These are phyloP conservation scores for Holocentrus rufus DNA, from an alignment of 2,797 vertebrate genomes.

Conservation along the genomic window DNA sequence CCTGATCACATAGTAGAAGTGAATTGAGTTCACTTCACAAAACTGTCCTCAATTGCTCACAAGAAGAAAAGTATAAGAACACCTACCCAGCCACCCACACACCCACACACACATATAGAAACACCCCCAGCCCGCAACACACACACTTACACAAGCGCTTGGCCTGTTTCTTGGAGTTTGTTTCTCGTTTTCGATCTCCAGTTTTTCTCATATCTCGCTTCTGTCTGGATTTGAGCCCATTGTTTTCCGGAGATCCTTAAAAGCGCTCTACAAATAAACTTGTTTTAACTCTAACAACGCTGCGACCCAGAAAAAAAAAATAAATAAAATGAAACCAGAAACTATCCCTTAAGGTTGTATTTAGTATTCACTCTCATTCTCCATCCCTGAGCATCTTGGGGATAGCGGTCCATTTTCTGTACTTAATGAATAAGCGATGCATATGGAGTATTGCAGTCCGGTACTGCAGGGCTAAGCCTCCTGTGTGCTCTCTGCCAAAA, in stretches of 20 bases:
- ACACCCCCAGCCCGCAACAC: no score
- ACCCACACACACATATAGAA: conserved; percentile 19
- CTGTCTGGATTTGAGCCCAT: conserved; percentile 14
- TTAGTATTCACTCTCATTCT: conserved; percentile 23
- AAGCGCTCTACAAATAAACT: background rate
- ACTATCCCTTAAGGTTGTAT: background rate
- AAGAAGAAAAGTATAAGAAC: no score
- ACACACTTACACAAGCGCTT: conserved; percentile 49
- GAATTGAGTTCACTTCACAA: no score
- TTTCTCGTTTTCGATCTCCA: conserved; percentile 6
- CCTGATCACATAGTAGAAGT: no score
- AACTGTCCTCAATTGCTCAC: no score
- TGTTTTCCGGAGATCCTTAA: background rate
- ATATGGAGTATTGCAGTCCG: conserved; percentile 37
- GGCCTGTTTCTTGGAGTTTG: conserved; percentile 14
- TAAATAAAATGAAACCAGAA: background rate
- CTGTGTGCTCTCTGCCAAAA: conserved; percentile 50
- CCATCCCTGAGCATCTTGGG: conserved; percentile 19
- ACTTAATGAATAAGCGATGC: conserved; percentile 57
- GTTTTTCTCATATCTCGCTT: background rate
- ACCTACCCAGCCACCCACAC: conserved; percentile 51
- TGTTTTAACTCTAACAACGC: background rate
- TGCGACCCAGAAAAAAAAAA: background rate
- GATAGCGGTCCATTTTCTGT: conserved; percentile 28
- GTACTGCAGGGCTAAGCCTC: conserved; percentile 56